phyloP scores from a whole-genome alignment of 2,888 invertebrate species.

The Chloromyia formosa region DNA sequence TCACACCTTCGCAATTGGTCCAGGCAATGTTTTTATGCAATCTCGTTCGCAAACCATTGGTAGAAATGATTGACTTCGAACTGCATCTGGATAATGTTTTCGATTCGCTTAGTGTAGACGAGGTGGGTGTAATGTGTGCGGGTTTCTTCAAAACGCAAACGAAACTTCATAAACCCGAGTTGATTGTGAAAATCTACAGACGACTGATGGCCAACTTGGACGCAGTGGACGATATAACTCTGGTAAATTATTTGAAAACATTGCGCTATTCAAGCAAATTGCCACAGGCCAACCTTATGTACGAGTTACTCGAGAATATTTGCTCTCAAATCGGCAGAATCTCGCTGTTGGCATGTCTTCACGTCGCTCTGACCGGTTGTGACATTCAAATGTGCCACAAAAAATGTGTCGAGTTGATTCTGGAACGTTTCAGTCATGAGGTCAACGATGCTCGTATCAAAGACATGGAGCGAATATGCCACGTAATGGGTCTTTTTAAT shows the following conservation, averaged over 20 bases:
- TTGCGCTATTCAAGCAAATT: constrained; percentile 69
- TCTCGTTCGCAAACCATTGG: constrained; percentile 66
- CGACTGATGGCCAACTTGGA: constrained; percentile 66
- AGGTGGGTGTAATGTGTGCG: constrained; percentile 76
- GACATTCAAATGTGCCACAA: constrained; percentile 65
- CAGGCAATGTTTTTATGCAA: constrained; percentile 75
- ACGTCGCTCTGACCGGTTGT: constrained; percentile 72
- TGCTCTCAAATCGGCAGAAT: constrained; percentile 68
- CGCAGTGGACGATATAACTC: constrained; percentile 70
- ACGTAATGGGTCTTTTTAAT: constrained; percentile 72
- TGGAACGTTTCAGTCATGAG: constrained; percentile 66
- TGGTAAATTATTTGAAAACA: constrained; percentile 70
- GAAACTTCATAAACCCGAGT: constrained; percentile 66
- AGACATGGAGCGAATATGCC: constrained; percentile 77
- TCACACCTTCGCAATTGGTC: constrained; percentile 72
- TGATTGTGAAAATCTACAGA: constrained; percentile 67
- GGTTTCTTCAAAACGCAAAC: constrained; percentile 82
- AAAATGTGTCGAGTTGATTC: constrained; percentile 64
- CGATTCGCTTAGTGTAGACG: constrained; percentile 70
- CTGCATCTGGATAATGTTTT: constrained; percentile 66
- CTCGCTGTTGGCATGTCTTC: constrained; percentile 71
- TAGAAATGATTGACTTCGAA: constrained; percentile 75
- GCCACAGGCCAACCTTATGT: constrained; percentile 64
- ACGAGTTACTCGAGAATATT: constrained; percentile 67
- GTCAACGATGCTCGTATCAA: constrained; percentile 70